Percentiles rank a stretch among this genome's conserved stretches.
These are phyloP conservation scores for Dicrostonyx torquatus DNA, from an alignment of 2,797 vertebrate species.

Conservation along the genomic window DNA sequence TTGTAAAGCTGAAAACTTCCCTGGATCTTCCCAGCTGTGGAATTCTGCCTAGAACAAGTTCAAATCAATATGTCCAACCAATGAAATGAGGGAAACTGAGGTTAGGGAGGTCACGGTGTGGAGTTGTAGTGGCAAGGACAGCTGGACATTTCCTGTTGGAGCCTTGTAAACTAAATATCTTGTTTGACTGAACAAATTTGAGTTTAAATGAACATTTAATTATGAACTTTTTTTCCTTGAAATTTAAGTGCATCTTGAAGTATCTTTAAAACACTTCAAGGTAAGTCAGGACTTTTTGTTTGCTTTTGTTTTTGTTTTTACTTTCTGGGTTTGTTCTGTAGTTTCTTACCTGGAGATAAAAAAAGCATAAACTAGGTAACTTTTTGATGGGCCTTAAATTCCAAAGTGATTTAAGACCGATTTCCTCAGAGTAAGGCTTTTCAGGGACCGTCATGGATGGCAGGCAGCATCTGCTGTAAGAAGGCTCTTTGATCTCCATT, in stretches of 20 bases:
- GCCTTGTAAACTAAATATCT: slow-evolving; percentile 9
- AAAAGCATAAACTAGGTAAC: not conserved
- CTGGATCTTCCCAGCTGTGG: not conserved
- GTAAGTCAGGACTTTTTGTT: not conserved
- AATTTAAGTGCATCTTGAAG: not conserved
- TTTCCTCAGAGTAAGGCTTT: not conserved
- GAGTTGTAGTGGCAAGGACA: not conserved
- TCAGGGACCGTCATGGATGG: not conserved
- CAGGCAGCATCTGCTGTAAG: not conserved
- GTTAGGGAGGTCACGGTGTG: not conserved
- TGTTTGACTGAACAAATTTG: not conserved
- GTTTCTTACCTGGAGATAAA: not conserved
- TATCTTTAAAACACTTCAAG: slow-evolving; percentile 5
- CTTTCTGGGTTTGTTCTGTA: slow-evolving; percentile 19
- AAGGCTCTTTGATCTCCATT: not conserved
- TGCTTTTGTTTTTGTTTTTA: not conserved
- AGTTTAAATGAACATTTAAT: slow-evolving; percentile 22
- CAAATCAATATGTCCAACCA: slow-evolving; percentile 4
- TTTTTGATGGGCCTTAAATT: not conserved
- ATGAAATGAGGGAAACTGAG: slow-evolving; percentile 23
- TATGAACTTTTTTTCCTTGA: not conserved
- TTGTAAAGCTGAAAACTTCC: not conserved
- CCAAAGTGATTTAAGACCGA: slow-evolving; percentile 8
- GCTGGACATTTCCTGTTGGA: not conserved
- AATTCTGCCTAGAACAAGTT: slow-evolving; percentile 32